phyloP scores from a whole-genome alignment of 1,140 invertebrate species.

The Drosophila sulfurigaster region DNA sequence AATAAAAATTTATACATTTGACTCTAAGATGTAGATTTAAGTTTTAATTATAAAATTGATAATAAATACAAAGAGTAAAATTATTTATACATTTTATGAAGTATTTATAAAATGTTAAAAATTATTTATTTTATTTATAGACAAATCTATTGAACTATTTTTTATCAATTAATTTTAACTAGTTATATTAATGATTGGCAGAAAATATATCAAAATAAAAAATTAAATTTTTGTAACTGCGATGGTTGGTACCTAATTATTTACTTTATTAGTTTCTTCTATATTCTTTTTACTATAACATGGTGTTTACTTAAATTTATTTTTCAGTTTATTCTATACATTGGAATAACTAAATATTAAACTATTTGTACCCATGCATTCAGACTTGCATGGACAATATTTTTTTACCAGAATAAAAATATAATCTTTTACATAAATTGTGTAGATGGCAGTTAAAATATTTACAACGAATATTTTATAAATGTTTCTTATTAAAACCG shows the following conservation, averaged over 20 bases:
- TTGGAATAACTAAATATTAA: background rate
- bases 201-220: no score
- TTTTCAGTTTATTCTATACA: no score
- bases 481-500: constrained; percentile 55
- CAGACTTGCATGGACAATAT: constrained; percentile 47
- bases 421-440: constrained; percentile 67
- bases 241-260: background rate
- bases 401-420: constrained; percentile 64
- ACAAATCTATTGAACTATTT: background rate
- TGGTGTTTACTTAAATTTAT: no score
- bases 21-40: background rate
- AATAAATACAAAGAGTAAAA: background rate
- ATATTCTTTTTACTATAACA: no score
- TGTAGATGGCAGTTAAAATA: constrained; percentile 52
- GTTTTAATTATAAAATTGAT: constrained; percentile 21
- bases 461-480: constrained; percentile 80
- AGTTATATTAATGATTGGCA: no score
- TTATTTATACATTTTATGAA: background rate
- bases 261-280: no score
- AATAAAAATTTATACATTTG: constrained; percentile 3
- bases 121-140: background rate
- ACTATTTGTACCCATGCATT: constrained; percentile 1
- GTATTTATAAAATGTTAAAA: background rate
- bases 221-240: background rate
- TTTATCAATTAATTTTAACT: no score